Evolutionary conservation across 2,888 invertebrate genomes (phyloP).

Genomic region (Lasioglossum calceatum): DNA sequence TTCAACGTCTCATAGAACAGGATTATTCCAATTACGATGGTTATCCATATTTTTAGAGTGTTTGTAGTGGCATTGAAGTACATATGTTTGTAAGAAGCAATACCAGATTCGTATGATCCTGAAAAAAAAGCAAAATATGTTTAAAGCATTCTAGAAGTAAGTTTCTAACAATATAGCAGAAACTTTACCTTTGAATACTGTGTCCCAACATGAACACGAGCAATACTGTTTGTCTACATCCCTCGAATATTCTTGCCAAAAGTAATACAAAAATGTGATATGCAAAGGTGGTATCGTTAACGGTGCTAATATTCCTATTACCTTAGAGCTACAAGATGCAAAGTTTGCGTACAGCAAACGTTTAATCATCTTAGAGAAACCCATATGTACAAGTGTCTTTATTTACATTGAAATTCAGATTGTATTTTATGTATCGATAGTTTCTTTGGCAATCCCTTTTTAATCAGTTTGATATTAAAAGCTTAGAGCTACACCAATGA

Average conservation of each 20-base stretch:
- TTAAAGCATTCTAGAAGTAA: constrained; percentile 1
- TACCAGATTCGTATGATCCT: constrained; percentile 89
- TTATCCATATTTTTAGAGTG: constrained; percentile 88
- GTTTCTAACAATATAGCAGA: neutral
- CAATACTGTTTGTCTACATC: constrained; percentile 88
- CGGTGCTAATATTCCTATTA: constrained; percentile 81
- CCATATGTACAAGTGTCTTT: constrained; percentile 58
- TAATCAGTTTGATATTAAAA: neutral
- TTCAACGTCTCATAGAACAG: constrained; percentile 88
- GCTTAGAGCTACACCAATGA: constrained; percentile 18
- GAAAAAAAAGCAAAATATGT: constrained; percentile 59
- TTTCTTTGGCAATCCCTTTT: constrained; percentile 21
- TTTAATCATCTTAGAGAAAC: constrained; percentile 74
- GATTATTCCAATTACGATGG: constrained; percentile 87
- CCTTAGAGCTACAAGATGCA: constrained; percentile 78
- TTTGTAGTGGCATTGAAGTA: constrained; percentile 89
- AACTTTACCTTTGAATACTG: constrained; percentile 89
- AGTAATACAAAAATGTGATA: constrained; percentile 87
- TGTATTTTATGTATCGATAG: constrained; percentile 7
- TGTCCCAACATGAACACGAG: constrained; percentile 91
- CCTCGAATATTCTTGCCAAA: constrained; percentile 89
- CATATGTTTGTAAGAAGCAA: constrained; percentile 89
- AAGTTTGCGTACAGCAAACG: constrained; percentile 76
- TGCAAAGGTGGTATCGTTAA: constrained; percentile 87
- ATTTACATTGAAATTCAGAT: constrained; percentile 24